A percentile compares a stretch with the other conserved stretches of the same genome.
These are phyloP conservation scores for Argentina silus DNA, from an alignment of 2,797 vertebrate species.

Conservation along the genomic window DNA sequence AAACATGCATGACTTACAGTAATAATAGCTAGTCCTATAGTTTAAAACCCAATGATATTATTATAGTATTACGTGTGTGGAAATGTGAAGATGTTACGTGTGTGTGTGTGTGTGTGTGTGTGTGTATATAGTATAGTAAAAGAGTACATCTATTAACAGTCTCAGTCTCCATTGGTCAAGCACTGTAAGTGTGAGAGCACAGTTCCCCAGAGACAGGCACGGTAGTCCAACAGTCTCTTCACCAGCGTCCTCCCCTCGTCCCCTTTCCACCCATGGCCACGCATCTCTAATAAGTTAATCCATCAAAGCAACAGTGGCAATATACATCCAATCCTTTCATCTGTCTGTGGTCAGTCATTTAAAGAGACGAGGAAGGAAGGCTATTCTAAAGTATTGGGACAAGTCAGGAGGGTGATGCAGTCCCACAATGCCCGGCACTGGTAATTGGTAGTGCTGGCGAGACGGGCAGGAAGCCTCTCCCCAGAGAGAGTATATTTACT, in stretches of 20 bases:
- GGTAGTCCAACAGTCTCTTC: neutral
- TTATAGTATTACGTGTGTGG: neutral
- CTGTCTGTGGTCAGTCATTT: neutral
- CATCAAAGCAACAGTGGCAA: neutral
- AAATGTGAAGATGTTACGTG: neutral
- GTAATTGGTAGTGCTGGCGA: slow-evolving; percentile 5
- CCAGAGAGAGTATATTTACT: too few species aligned
- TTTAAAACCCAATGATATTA: neutral
- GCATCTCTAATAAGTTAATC: neutral
- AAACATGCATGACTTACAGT: neutral
- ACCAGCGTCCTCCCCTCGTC: neutral
- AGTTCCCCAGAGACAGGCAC: too few species aligned
- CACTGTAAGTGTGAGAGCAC: neutral
- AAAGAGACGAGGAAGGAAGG: neutral
- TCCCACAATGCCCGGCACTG: neutral
- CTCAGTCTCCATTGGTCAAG: neutral
- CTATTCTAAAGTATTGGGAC: neutral
- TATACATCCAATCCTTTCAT: neutral
- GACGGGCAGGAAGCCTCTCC: neutral
- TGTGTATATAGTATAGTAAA: neutral
- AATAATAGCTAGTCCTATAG: neutral
- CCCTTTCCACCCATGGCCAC: neutral
- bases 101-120: slow-evolving; percentile 1
- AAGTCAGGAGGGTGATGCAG: neutral
- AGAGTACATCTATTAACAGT: neutral